Conservation (phyloP, 2,888 invertebrate species). For the Sinohyriopsis cumingii region DNA sequence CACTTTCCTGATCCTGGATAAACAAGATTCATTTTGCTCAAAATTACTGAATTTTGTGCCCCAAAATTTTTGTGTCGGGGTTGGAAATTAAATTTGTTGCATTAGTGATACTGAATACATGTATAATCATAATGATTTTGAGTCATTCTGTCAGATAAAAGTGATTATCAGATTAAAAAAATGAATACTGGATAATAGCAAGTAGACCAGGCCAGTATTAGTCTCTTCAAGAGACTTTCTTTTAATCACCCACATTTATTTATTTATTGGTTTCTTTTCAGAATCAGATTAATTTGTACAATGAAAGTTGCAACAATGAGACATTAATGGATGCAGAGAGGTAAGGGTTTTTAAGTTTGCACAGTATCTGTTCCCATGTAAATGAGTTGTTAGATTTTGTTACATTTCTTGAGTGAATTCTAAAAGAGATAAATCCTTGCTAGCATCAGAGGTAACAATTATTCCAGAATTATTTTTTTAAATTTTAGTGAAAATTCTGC, state of each 20-base stretch:
- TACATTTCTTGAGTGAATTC: not conserved
- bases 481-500: not conserved
- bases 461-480: not conserved
- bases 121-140: too few relatives aligned
- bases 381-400: not conserved
- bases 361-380: not conserved
- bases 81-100: too few relatives aligned
- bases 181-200: too few relatives aligned
- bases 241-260: not conserved
- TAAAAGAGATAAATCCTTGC: not conserved
- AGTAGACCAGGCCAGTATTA: too few relatives aligned
- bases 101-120: too few relatives aligned
- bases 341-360: slow-evolving; percentile 38
- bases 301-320: slow-evolving; percentile 91
- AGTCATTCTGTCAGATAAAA: too few relatives aligned
- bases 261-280: slow-evolving; percentile 47
- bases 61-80: too few relatives aligned
- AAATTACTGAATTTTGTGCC: too few relatives aligned
- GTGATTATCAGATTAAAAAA: too few relatives aligned
- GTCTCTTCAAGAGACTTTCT: too few relatives aligned
- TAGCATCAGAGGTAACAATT: not conserved
- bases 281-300: slow-evolving; percentile 88
- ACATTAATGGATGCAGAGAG: slow-evolving; percentile 88
- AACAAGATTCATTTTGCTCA: too few relatives aligned
- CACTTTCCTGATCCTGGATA: too few relatives aligned